A percentile compares a stretch with the other conserved stretches of the same genome.
phyloP scores from a whole-genome alignment of 2,888 invertebrate species.

The Aradus depressus region DNA sequence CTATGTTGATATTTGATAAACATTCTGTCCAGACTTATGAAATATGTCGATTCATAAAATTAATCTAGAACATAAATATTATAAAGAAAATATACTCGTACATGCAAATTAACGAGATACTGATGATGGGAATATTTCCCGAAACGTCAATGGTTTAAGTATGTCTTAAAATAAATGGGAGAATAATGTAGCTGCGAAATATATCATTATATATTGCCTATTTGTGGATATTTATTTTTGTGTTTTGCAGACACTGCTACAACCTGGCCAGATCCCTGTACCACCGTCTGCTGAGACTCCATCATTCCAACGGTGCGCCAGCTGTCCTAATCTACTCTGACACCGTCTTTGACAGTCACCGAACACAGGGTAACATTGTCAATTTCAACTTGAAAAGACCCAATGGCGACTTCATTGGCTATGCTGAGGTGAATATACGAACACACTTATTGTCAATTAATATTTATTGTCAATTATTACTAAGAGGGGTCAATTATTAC shows the following conservation, averaged over 20 bases:
- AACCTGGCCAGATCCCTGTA: constrained; percentile 62
- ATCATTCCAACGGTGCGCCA: constrained; percentile 59
- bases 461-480: neutral
- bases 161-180: too few relatives aligned
- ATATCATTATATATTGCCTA: neutral
- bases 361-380: constrained; percentile 71
- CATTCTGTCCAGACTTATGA: too few relatives aligned
- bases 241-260: constrained; percentile 52
- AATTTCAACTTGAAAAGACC: constrained; percentile 75
- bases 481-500: neutral
- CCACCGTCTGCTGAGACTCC: constrained; percentile 47
- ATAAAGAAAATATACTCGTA: too few relatives aligned
- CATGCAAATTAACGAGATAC: too few relatives aligned
- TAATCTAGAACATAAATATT: too few relatives aligned
- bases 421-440: constrained; percentile 54
- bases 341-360: constrained; percentile 48
- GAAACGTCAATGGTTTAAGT: too few relatives aligned
- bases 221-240: neutral
- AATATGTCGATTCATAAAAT: too few relatives aligned
- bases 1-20: too few relatives aligned
- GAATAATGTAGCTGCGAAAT: neutral
- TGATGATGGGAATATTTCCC: too few relatives aligned
- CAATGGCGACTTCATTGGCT: constrained; percentile 73
- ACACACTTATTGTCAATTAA: neutral
- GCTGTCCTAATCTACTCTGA: constrained; percentile 64